These are phyloP conservation scores for Alsophila aescularia DNA, from an alignment of 2,888 invertebrate species.

Conservation along the genomic window DNA sequence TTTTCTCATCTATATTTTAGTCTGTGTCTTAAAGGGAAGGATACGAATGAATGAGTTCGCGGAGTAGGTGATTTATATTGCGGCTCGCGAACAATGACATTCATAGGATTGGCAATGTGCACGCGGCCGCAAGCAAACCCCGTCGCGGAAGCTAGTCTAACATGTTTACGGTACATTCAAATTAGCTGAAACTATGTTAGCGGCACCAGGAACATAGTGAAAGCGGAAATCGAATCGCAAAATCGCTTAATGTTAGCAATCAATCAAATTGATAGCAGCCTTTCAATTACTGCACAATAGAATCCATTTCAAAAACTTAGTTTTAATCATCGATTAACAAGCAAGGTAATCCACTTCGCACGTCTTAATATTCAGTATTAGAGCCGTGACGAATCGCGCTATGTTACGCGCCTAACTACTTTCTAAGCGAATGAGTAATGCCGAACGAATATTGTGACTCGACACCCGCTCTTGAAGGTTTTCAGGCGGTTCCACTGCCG, in stretches of 20 bases:
- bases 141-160: constrained; percentile 67
- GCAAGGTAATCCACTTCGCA: constrained; percentile 31
- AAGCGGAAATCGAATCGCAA: constrained; percentile 28
- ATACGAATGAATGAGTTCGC: constrained; percentile 54
- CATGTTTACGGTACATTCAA: constrained; percentile 76
- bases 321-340: constrained; percentile 31
- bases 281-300: constrained; percentile 31
- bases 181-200: constrained; percentile 71
- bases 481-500: constrained; percentile 51
- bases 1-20: constrained; percentile 26
- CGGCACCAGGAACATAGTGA: constrained; percentile 31
- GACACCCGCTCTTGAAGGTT: constrained; percentile 71
- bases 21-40: constrained; percentile 48
- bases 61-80: constrained; percentile 76
- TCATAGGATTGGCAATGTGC: constrained; percentile 55
- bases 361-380: constrained; percentile 52
- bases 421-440: constrained; percentile 71
- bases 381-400: constrained; percentile 55
- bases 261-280: constrained; percentile 26
- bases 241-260: constrained; percentile 19
- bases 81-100: constrained; percentile 76
- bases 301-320: constrained; percentile 28
- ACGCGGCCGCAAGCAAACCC: constrained; percentile 54
- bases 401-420: constrained; percentile 60
- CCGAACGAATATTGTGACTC: constrained; percentile 46